Percentiles rank a stretch among this genome's conserved stretches.
These are phyloP conservation scores for Caenorhabditis angaria DNA, from an alignment of 2,888 invertebrate species.

Conservation along the genomic window DNA sequence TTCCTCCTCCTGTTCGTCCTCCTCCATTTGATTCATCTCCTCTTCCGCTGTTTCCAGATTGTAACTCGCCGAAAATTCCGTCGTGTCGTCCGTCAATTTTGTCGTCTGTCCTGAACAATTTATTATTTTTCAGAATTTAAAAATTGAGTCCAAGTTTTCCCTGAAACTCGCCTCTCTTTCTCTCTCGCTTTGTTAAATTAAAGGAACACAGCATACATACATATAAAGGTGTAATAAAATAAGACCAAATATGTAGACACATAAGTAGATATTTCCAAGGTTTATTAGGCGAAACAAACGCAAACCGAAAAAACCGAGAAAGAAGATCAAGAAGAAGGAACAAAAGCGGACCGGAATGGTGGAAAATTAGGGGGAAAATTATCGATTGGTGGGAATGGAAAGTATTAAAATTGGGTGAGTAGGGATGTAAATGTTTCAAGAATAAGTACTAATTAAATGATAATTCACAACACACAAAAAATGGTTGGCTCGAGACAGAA, in stretches of 20 bases:
- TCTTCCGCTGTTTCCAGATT: not conserved
- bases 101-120: not conserved
- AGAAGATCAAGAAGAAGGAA: conserved; percentile 8
- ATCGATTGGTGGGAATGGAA: not conserved
- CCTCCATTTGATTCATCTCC: no score
- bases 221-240: not conserved
- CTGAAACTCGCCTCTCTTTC: not conserved
- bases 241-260: no score
- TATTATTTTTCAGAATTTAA: not conserved
- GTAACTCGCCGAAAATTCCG: not conserved
- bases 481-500: no score
- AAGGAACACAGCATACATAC: not conserved
- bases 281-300: not conserved
- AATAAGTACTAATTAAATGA: no score
- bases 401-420: no score
- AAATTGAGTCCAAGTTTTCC: not conserved
- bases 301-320: not conserved
- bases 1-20: not conserved
- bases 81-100: not conserved
- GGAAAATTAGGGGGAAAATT: conserved; percentile 3
- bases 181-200: no score
- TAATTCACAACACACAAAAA: not conserved
- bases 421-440: no score
- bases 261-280: not conserved
- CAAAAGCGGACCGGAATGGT: conserved; percentile 13